phyloP scores from a whole-genome alignment of 1,140 invertebrate genomes.

The Magallana gigas region DNA sequence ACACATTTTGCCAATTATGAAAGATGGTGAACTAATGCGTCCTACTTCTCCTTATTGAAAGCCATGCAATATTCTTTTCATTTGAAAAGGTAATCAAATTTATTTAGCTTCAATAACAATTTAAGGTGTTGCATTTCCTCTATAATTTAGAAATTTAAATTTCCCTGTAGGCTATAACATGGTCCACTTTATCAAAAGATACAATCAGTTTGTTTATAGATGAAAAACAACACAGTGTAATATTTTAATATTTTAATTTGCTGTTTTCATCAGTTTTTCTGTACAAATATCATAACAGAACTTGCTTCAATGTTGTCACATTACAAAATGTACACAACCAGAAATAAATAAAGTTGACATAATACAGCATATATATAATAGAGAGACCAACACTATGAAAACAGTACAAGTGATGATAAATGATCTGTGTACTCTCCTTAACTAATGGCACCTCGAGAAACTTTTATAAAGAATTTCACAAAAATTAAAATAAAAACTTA shows the following conservation, averaged over 20 bases:
- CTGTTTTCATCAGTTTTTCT: conserved; percentile 32
- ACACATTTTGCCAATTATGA: too few species aligned
- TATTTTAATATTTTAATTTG: conserved; percentile 31
- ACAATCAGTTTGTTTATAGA: too few species aligned
- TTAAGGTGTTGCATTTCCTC: too few species aligned
- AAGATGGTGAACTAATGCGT: too few species aligned
- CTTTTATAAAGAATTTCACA: background rate
- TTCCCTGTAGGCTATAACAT: too few species aligned
- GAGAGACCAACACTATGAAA: conserved; percentile 17
- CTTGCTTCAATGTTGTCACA: conserved; percentile 27
- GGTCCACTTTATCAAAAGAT: too few species aligned
- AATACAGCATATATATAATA: background rate
- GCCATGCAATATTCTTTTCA: too few species aligned
- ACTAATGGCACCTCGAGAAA: conserved; percentile 23
- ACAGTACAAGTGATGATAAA: background rate
- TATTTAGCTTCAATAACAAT: too few species aligned
- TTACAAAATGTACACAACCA: conserved; percentile 11
- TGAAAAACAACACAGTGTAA: background rate
- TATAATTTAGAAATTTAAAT: too few species aligned
- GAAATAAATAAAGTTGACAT: conserved; percentile 22
- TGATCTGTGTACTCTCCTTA: background rate
- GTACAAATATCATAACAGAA: conserved; percentile 36
- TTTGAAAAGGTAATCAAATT: too few species aligned
- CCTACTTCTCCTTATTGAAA: too few species aligned
- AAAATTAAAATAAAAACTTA: background rate